A percentile compares a stretch with the other conserved stretches of the same genome.
These are phyloP conservation scores for Pycnonotus jocosus DNA, from an alignment of 2,113 vertebrate species.

Conservation along the genomic window DNA sequence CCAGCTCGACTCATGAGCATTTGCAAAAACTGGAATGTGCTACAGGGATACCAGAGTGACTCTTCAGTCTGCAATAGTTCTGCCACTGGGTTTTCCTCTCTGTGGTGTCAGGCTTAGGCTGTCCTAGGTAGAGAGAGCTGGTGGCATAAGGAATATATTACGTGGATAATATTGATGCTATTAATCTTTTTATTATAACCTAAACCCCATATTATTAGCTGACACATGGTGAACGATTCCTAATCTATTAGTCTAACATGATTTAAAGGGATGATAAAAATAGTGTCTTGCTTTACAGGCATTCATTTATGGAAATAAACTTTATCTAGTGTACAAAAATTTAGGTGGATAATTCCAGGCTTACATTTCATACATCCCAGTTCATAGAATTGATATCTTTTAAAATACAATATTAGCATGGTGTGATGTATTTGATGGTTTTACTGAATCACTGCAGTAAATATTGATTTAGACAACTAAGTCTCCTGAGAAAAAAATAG, in stretches of 20 bases:
- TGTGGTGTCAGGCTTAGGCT: background rate
- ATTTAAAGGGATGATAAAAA: background rate
- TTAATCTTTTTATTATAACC: background rate
- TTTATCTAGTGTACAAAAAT: background rate
- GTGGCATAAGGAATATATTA: background rate
- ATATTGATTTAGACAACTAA: background rate
- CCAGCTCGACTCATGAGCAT: background rate
- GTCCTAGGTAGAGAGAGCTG: background rate
- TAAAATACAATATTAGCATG: background rate
- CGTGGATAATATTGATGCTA: background rate
- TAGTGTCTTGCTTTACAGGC: background rate
- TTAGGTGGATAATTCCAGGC: background rate
- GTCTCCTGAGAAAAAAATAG: background rate
- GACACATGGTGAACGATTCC: background rate
- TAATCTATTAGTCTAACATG: background rate
- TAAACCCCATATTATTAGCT: background rate
- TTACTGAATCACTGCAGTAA: background rate
- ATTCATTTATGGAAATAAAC: background rate
- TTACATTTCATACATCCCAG: background rate
- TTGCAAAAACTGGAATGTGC: constrained; percentile 4
- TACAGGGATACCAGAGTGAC: background rate
- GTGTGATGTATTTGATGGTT: background rate
- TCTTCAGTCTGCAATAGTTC: background rate
- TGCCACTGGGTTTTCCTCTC: background rate
- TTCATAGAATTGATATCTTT: background rate